These are phyloP conservation scores for Philaethria dido DNA, from an alignment of 2,888 invertebrate genomes.

Conservation along the genomic window DNA sequence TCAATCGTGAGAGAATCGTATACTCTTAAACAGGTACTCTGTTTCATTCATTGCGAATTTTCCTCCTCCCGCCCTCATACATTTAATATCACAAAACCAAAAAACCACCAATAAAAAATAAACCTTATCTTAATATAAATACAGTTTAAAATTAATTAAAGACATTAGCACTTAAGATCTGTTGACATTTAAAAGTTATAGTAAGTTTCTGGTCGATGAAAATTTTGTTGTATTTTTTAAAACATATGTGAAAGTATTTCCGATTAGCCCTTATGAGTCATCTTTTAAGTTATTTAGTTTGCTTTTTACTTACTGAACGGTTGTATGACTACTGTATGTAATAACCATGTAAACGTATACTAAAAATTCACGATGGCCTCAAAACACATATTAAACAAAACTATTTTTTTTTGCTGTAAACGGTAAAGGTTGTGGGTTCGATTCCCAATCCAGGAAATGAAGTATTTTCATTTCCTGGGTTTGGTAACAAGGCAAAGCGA, in stretches of 20 bases:
- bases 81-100: conserved; percentile 12
- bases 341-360: conserved; percentile 1
- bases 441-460: too few species aligned
- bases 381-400: too few species aligned
- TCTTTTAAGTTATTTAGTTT: not conserved
- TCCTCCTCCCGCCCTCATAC: conserved; percentile 37
- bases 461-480: too few species aligned
- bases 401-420: too few species aligned
- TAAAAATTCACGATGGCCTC: too few species aligned
- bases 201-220: conserved; percentile 22
- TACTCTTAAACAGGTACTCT: conserved; percentile 40
- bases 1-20: conserved; percentile 36
- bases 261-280: conserved; percentile 32
- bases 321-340: conserved; percentile 17
- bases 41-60: conserved; percentile 42
- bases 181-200: conserved; percentile 11
- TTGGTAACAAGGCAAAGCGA: too few species aligned
- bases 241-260: conserved; percentile 33
- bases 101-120: not conserved
- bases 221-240: conserved; percentile 35
- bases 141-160: conserved; percentile 9
- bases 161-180: not conserved
- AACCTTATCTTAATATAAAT: fast-evolving
- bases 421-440: too few species aligned
- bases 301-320: conserved; percentile 10